A percentile compares a stretch with the other conserved stretches of the same genome.
Evolutionary conservation across 2,113 vertebrate species (phyloP).

Genomic region (Centropus unirufus): DNA sequence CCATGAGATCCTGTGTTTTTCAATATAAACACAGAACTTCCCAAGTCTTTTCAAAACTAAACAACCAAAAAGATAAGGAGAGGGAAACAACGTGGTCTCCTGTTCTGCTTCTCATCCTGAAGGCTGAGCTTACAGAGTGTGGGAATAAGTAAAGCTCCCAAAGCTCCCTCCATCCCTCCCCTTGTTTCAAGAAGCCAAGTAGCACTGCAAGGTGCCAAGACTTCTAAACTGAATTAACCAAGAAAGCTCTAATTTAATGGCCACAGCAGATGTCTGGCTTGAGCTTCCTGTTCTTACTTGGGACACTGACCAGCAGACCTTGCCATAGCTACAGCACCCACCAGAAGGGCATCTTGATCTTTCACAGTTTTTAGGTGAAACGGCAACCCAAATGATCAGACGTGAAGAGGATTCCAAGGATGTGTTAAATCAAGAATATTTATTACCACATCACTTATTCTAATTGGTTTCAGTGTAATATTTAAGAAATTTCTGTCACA

Average conservation of each 20-base stretch:
- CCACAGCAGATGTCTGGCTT: background rate
- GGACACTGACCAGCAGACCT: background rate
- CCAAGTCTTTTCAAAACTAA: background rate
- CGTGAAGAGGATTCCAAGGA: background rate
- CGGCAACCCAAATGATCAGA: background rate
- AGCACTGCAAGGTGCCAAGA: background rate
- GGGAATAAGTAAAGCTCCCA: background rate
- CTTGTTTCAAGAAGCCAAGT: background rate
- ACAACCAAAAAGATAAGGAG: background rate
- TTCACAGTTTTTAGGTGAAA: background rate
- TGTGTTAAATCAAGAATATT: background rate
- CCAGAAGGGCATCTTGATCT: background rate
- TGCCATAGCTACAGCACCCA: background rate
- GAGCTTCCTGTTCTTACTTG: background rate
- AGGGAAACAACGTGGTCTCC: background rate
- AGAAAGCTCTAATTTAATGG: background rate
- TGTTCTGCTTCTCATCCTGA: background rate
- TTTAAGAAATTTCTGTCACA: background rate
- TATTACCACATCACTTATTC: background rate
- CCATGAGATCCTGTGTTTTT: background rate
- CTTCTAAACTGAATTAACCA: slow-evolving; percentile 1
- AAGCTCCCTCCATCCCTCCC: background rate
- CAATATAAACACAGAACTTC: background rate
- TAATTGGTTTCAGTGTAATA: background rate
- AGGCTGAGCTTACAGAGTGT: background rate